phyloP scores from a whole-genome alignment of 2,888 invertebrate genomes.

The Subacronicta megacephala region DNA sequence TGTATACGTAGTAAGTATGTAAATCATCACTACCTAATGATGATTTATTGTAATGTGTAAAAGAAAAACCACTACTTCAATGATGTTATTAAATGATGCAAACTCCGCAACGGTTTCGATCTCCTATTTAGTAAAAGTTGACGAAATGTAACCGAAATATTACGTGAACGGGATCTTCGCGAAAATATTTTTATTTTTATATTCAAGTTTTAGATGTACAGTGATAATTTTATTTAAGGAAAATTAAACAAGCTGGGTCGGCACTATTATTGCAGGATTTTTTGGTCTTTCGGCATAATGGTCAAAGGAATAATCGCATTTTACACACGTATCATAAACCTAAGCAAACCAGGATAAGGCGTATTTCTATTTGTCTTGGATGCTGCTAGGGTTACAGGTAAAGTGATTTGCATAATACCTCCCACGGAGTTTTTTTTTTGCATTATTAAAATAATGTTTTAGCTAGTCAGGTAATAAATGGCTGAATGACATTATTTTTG shows the following conservation, averaged over 20 bases:
- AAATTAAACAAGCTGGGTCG: constrained; percentile 53
- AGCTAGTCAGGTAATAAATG: neutral
- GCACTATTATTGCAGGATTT: constrained; percentile 49
- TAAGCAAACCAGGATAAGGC: constrained; percentile 85
- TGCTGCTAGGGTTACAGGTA: constrained; percentile 84
- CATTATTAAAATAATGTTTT: constrained; percentile 57
- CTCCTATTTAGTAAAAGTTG: no score
- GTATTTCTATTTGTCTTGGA: constrained; percentile 78
- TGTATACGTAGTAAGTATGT: no score
- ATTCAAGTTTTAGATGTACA: no score
- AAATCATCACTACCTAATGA: no score
- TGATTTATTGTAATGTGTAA: no score
- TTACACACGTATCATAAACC: constrained; percentile 87
- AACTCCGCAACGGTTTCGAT: no score
- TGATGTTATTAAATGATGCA: no score
- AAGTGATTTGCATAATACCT: constrained; percentile 87
- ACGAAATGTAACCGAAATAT: no score
- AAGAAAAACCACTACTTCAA: no score
- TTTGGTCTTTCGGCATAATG: constrained; percentile 78
- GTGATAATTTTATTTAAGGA: constrained; percentile 25
- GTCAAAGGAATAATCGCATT: constrained; percentile 80
- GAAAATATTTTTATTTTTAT: no score
- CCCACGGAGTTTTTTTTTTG: constrained; percentile 82
- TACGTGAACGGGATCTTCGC: no score
- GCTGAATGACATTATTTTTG: neutral